phyloP scores from a whole-genome alignment of 2,797 vertebrate species.

The Pteropus rufus region DNA sequence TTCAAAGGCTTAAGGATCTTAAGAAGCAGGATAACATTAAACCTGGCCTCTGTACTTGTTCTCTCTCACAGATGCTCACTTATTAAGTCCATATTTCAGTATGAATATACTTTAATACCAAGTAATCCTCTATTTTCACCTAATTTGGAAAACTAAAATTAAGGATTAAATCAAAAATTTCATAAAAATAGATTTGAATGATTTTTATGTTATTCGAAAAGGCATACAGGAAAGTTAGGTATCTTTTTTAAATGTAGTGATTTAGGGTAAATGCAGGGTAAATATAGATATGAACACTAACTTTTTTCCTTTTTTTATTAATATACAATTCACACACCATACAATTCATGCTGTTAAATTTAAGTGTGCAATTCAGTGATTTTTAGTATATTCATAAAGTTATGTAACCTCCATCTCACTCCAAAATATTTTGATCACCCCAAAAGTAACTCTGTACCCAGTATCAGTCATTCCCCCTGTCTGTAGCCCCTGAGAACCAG shows the following conservation, averaged over 20 bases:
- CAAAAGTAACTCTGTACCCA: not conserved
- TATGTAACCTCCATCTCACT: not conserved
- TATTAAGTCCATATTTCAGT: not conserved
- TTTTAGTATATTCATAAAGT: not conserved
- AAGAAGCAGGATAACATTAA: not conserved
- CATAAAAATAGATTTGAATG: conserved; percentile 24
- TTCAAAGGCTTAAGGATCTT: not conserved
- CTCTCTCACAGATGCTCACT: not conserved
- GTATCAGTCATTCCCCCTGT: not conserved
- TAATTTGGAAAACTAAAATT: conserved; percentile 23
- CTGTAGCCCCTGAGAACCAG: not conserved
- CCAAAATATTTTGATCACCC: not conserved
- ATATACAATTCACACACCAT: not conserved
- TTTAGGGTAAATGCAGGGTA: not conserved
- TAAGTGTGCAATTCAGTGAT: not conserved
- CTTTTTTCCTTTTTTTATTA: not conserved
- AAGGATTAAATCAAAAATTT: conserved; percentile 6
- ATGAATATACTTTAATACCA: not conserved
- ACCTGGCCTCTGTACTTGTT: not conserved
- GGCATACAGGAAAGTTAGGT: not conserved
- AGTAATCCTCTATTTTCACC: not conserved
- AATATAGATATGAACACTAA: rapidly evolving
- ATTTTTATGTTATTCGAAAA: not conserved
- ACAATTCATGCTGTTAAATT: not conserved
- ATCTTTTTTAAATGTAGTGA: not conserved